A percentile compares a stretch with the other conserved stretches of the same genome.
Conservation (phyloP, 2,888 invertebrate species). For the Drosophila nr. perissopoda region DNA sequence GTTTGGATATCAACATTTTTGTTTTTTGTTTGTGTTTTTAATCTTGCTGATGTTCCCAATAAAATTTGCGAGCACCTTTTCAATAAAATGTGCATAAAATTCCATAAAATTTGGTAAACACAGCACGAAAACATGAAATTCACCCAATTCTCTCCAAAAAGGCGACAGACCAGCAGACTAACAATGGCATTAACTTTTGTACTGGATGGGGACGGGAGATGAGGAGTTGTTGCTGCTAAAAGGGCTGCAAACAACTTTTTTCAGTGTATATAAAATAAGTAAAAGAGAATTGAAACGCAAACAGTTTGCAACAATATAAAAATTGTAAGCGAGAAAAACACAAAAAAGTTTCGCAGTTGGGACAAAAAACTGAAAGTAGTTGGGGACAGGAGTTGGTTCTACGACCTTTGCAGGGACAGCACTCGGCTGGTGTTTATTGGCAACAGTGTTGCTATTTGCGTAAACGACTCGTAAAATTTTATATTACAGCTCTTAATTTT, state of each 20-base stretch:
- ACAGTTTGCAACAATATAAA: constrained; percentile 79
- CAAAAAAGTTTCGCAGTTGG: constrained; percentile 20
- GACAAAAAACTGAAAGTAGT: constrained; percentile 6
- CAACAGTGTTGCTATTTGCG: constrained; percentile 80
- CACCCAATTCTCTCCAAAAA: constrained; percentile 7
- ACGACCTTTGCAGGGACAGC: constrained; percentile 48
- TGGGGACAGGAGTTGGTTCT: not conserved
- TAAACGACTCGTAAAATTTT: constrained; percentile 80
- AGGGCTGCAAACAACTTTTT: constrained; percentile 51
- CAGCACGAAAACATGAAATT: constrained; percentile 33
- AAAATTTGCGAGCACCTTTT: constrained; percentile 48
- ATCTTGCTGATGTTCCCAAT: constrained; percentile 53
- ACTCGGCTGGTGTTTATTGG: constrained; percentile 64
- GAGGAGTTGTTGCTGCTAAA: constrained; percentile 22
- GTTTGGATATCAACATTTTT: constrained; percentile 10
- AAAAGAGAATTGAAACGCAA: constrained; percentile 77
- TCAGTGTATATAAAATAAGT: constrained; percentile 64
- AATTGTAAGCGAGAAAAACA: constrained; percentile 61
- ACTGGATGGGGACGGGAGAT: not conserved
- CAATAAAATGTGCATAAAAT: constrained; percentile 73
- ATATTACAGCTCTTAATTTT: constrained; percentile 58
- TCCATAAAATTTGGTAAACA: constrained; percentile 68
- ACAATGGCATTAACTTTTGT: constrained; percentile 32
- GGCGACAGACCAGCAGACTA: constrained; percentile 29
- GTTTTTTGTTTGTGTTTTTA: not conserved